phyloP scores from a whole-genome alignment of 2,797 vertebrate genomes.

The Periparus ater region DNA sequence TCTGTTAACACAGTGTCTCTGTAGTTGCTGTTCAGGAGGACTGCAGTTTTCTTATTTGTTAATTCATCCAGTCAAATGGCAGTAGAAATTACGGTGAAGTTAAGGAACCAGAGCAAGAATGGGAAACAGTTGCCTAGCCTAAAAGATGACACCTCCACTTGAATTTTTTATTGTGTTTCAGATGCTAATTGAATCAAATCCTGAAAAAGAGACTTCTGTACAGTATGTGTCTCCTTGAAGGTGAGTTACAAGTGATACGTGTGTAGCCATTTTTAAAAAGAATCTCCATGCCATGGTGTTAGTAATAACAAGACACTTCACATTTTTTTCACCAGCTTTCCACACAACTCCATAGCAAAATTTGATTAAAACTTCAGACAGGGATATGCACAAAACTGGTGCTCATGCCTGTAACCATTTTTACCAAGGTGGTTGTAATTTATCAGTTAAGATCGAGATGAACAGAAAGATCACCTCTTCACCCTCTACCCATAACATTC shows the following conservation, averaged over 20 bases:
- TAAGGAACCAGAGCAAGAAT: background rate
- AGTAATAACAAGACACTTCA: background rate
- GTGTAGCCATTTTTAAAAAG: background rate
- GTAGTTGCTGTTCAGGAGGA: background rate
- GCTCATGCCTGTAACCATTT: background rate
- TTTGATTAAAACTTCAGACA: background rate
- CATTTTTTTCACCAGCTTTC: background rate
- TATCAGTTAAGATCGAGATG: background rate
- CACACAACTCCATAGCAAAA: background rate
- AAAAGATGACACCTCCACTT: background rate
- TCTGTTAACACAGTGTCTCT: background rate
- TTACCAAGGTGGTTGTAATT: background rate
- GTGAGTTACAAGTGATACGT: background rate
- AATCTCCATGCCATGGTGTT: accelerated
- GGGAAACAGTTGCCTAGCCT: background rate
- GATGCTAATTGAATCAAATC: background rate
- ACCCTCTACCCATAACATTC: background rate
- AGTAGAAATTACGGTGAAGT: background rate
- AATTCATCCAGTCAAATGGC: background rate
- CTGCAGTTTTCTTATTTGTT: background rate
- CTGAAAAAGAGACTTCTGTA: background rate
- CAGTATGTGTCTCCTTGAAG: background rate
- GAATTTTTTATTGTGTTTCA: background rate
- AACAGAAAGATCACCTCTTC: background rate
- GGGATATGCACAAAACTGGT: background rate